Evolutionary conservation across 53 echinoderm and acorn worm genomes (phyloP).

Genomic region (Hippasteria phrygiana): DNA sequence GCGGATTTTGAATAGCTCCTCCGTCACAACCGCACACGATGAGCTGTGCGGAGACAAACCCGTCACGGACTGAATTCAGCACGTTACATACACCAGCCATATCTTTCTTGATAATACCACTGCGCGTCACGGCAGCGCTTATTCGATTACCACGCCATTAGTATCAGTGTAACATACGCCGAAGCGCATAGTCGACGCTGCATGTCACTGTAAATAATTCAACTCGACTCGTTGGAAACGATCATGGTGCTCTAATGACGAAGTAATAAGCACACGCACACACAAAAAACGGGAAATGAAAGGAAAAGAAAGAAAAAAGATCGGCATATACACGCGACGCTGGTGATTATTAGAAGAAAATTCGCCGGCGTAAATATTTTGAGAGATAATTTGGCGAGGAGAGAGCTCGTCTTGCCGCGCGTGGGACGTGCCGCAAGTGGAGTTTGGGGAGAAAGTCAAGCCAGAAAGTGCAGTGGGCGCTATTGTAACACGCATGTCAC

Average conservation of each 20-base stretch:
- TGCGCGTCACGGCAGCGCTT: not conserved
- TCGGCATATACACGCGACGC: not conserved
- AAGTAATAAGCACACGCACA: conserved; percentile 11
- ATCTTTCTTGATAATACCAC: not conserved
- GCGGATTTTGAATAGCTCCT: no score
- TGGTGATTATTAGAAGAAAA: conserved; percentile 30
- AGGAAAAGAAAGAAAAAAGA: not conserved
- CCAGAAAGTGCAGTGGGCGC: conserved; percentile 48
- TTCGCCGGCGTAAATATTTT: conserved; percentile 50
- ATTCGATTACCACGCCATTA: conserved; percentile 47
- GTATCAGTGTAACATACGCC: conserved; percentile 3
- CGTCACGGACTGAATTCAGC: not conserved
- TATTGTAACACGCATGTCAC: conserved; percentile 32
- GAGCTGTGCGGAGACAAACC: not conserved
- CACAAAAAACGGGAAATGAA: not conserved
- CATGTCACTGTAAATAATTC: conserved; percentile 54
- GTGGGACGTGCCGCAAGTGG: not conserved
- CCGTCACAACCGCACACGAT: not conserved
- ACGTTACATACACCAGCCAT: not conserved
- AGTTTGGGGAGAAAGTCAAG: not conserved
- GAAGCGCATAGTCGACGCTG: not conserved
- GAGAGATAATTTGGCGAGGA: conserved; percentile 37
- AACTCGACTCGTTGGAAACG: conserved; percentile 3
- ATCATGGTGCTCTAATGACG: conserved; percentile 46
- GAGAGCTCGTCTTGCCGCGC: not conserved